A percentile compares a stretch with the other conserved stretches of the same genome.
phyloP scores from a whole-genome alignment of 1,140 invertebrate species.

The Belonocnema kinseyi region DNA sequence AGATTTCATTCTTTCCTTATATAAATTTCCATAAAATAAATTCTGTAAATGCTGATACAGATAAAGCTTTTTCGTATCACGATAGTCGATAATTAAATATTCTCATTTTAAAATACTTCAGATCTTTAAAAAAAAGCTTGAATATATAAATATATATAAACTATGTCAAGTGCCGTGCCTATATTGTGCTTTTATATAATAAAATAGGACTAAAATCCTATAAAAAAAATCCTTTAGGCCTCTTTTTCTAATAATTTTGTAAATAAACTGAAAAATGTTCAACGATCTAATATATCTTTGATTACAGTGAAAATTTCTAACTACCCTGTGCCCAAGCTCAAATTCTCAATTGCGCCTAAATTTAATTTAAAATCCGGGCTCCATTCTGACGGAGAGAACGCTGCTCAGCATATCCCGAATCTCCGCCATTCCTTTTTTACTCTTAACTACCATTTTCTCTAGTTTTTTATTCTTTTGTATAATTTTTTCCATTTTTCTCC shows the following conservation, averaged over 20 bases:
- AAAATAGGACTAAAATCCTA: neutral
- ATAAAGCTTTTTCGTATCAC: neutral
- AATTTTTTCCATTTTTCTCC: slow-evolving; percentile 60
- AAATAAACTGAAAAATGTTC: slow-evolving; percentile 35
- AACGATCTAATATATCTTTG: slow-evolving; percentile 31
- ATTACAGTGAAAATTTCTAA: slow-evolving; percentile 23
- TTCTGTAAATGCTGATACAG: slow-evolving; percentile 1
- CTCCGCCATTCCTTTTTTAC: slow-evolving; percentile 60
- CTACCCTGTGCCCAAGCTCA: slow-evolving; percentile 7
- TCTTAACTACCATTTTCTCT: slow-evolving; percentile 59
- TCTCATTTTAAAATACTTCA: neutral
- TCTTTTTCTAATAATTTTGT: slow-evolving; percentile 39
- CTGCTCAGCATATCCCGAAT: slow-evolving; percentile 63
- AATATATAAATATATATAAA: neutral
- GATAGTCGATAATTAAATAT: neutral
- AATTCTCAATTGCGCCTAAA: neutral
- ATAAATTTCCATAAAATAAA: slow-evolving; percentile 1
- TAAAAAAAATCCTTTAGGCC: slow-evolving; percentile 16
- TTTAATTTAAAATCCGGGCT: slow-evolving; percentile 63
- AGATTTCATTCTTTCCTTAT: no score
- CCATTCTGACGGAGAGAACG: slow-evolving; percentile 66
- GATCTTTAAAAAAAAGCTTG: neutral
- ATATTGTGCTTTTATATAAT: slow-evolving; percentile 9
- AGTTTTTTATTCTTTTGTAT: slow-evolving; percentile 62
- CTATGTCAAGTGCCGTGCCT: slow-evolving; percentile 6